Conservation (phyloP, 1,140 invertebrate species). For the Drosophila tsacasi region DNA sequence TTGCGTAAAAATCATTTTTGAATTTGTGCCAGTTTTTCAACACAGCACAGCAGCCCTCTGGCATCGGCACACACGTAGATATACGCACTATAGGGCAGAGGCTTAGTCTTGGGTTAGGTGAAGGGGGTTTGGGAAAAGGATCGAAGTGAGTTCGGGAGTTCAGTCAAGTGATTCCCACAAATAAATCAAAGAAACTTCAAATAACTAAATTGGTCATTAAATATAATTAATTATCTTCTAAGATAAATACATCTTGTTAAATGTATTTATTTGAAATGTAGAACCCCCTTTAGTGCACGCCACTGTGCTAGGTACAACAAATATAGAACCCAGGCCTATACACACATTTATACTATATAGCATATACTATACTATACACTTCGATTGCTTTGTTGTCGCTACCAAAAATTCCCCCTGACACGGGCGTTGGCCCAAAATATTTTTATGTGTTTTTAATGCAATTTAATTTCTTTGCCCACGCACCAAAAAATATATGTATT, state of each 20-base stretch:
- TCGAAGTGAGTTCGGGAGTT: too few species aligned
- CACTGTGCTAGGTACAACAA: slow-evolving; percentile 36
- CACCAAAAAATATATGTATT: slow-evolving; percentile 26
- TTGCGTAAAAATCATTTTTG: slow-evolving; percentile 83
- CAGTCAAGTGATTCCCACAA: too few species aligned
- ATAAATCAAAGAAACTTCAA: too few species aligned
- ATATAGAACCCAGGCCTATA: slow-evolving; percentile 32
- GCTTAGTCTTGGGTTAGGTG: neutral
- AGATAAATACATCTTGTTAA: too few species aligned
- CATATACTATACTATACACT: slow-evolving; percentile 28
- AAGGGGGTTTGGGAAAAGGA: neutral
- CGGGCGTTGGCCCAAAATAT: slow-evolving; percentile 56
- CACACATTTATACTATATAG: slow-evolving; percentile 19
- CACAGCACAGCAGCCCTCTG: slow-evolving; percentile 39
- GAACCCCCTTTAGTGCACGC: neutral
- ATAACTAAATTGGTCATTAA: too few species aligned
- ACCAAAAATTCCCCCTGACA: slow-evolving; percentile 56
- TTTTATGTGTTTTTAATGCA: slow-evolving; percentile 79
- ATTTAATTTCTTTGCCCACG: slow-evolving; percentile 65
- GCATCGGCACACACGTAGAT: slow-evolving; percentile 5
- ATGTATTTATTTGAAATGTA: neutral
- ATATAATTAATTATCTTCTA: too few species aligned
- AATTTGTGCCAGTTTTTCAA: slow-evolving; percentile 78
- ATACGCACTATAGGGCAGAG: slow-evolving; percentile 29
- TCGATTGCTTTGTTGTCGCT: slow-evolving; percentile 29